Evolutionary conservation across 2,888 invertebrate species (phyloP).

Genomic region (Xylophagus ater): DNA sequence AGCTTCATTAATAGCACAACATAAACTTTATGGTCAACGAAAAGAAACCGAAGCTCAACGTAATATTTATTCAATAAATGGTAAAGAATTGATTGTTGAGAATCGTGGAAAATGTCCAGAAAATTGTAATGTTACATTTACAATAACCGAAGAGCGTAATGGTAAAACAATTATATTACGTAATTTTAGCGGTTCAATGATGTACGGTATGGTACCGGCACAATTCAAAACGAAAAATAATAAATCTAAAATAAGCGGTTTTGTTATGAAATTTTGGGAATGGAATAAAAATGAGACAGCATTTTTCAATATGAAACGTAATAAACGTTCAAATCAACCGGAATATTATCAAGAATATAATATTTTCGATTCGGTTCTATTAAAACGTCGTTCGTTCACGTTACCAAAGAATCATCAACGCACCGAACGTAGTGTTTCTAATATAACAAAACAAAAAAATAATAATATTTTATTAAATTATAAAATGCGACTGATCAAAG

Average conservation of each 20-base stretch:
- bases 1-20: conserved; percentile 40
- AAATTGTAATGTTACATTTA: conserved; percentile 51
- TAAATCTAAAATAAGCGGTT: conserved; percentile 54
- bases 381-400: conserved; percentile 28
- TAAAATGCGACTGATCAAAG: conserved; percentile 49
- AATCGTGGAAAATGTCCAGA: conserved; percentile 62
- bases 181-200: conserved; percentile 51
- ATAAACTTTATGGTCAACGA: conserved; percentile 45
- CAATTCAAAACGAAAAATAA: conserved; percentile 44
- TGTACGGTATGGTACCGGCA: conserved; percentile 62
- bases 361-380: conserved; percentile 28
- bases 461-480: conserved; percentile 24
- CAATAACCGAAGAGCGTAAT: conserved; percentile 46
- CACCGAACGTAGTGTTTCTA: conserved; percentile 21
- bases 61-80: conserved; percentile 48
- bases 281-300: conserved; percentile 42
- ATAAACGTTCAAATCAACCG: conserved; percentile 14
- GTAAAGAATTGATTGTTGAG: conserved; percentile 54
- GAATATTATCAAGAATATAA: conserved; percentile 24
- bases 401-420: conserved; percentile 23
- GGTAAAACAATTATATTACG: conserved; percentile 46
- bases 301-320: conserved; percentile 14
- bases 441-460: conserved; percentile 22
- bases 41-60: conserved; percentile 46
- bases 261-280: conserved; percentile 74